Base-by-base conservation (phyloP, 64 coral and sea anemone genomes). In the Trachythela sp. region DNA sequence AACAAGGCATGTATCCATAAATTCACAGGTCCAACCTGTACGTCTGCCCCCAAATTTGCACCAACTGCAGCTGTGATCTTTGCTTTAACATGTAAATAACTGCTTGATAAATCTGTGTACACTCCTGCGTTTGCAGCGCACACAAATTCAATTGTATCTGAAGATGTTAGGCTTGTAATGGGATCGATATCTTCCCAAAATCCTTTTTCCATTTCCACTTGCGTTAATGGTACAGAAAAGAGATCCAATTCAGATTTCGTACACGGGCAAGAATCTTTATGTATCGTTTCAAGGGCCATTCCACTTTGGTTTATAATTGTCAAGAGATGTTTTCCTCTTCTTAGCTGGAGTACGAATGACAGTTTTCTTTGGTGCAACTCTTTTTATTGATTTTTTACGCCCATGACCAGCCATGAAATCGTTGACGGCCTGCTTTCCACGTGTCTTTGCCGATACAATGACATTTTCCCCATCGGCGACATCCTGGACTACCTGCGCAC, bases 1-100 rank as follows among this genome's bases (percentile, higher is more conserved):
- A 88, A 88, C 20, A 88, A 15, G 32, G 54, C 13, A 88, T 88
- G 86, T 14, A 88, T 34, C 27, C 26, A 88, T 2, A 68, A 9
- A 40, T 88, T 88, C 54, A 88, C 86, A 26, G 86, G 86, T 27
- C 54, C 50, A 9, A 43, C 56, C 18, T 1, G 22, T 1, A 9
- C 50, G 39, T 88, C 86, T 70, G 11, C 9, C 8, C 0, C 86
- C 9, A 43, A 4, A 56, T 58, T 51, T 70, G 32, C 54, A 31
- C 85, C 85, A 2, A 50, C 85, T 45, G 52, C 11, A 2, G 20
- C 38, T 58, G 35, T 36, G 14, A 70, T 88, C 86, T 88, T 67
- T 38, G 56, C 32, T 29, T n/a, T 14, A 35, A 70, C 54, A 10
- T 88, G 37, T 10, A 70, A 22, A 42, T 88, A 70, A 20, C n/a